Evolutionary conservation across 2,797 vertebrate species (phyloP).

Genomic region (Hemibagrus guttatus): DNA sequence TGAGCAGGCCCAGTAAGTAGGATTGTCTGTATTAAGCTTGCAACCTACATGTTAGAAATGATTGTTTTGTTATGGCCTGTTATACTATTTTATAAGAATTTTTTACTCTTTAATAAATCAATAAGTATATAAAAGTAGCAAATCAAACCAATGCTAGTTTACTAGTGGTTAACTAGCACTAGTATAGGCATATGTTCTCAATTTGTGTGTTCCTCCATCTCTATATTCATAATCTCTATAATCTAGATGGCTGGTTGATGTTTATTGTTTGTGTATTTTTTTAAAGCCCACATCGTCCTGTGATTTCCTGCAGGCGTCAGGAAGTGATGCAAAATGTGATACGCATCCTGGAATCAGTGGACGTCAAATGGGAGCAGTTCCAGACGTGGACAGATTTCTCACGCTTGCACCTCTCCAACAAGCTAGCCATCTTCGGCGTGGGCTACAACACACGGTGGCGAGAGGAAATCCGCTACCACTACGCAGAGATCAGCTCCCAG

Average conservation of each 20-base stretch:
- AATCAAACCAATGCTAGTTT: not conserved
- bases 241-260: not conserved
- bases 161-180: not conserved
- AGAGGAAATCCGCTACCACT: conserved; percentile 94
- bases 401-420: conserved; percentile 94
- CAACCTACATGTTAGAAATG: not conserved
- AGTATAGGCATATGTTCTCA: not conserved
- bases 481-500: conserved; percentile 97
- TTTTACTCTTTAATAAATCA: not conserved
- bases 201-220: not conserved
- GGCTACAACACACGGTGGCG: conserved; percentile 98
- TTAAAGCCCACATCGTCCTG: conserved; percentile 14
- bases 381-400: conserved; percentile 99
- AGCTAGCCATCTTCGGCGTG: conserved; percentile 95
- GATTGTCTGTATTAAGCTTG: not conserved
- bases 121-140: not conserved
- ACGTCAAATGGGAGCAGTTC: conserved; percentile 96
- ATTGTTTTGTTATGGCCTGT: not conserved
- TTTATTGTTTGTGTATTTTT: not conserved
- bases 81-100: not conserved
- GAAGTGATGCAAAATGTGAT: conserved; percentile 92
- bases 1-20: conserved; percentile 91
- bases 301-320: conserved; percentile 77
- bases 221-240: no score
- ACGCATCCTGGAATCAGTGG: conserved; percentile 93